Conservation (phyloP, 2,888 invertebrate genomes). For the Athrips mouffetella region DNA sequence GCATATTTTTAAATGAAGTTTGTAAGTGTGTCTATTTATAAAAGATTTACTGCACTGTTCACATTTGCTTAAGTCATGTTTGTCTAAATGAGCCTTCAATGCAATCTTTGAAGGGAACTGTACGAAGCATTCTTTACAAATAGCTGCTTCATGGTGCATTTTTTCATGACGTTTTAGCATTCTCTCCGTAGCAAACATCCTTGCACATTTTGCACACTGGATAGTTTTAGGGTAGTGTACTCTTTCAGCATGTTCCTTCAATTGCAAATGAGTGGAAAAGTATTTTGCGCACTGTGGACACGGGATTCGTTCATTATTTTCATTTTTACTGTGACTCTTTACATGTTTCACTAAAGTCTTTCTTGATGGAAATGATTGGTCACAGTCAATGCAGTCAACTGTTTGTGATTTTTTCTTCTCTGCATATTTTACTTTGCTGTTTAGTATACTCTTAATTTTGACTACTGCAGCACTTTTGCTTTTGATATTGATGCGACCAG, state of each 20-base stretch:
- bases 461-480: conserved; percentile 40
- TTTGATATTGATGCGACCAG: conserved; percentile 38
- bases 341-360: conserved; percentile 41
- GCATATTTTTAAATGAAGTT: conserved; percentile 49
- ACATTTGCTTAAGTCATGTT: conserved; percentile 51
- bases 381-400: conserved; percentile 50
- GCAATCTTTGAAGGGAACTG: conserved; percentile 51
- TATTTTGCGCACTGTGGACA: conserved; percentile 52
- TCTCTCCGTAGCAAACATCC: conserved; percentile 53
- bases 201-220: conserved; percentile 48
- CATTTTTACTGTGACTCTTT: conserved; percentile 34
- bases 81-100: conserved; percentile 48
- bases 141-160: conserved; percentile 42
- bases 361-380: conserved; percentile 36
- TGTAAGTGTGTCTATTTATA: conserved; percentile 44
- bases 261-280: conserved; percentile 37
- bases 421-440: conserved; percentile 35
- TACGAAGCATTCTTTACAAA: conserved; percentile 52
- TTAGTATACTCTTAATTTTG: conserved; percentile 45
- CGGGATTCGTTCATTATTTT: conserved; percentile 24
- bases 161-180: conserved; percentile 49
- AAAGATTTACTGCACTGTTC: conserved; percentile 47
- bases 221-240: conserved; percentile 54
- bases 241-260: conserved; percentile 48
- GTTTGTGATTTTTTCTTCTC: conserved; percentile 31